phyloP scores from a whole-genome alignment of 2,888 invertebrate species.

The Morpho helenor region DNA sequence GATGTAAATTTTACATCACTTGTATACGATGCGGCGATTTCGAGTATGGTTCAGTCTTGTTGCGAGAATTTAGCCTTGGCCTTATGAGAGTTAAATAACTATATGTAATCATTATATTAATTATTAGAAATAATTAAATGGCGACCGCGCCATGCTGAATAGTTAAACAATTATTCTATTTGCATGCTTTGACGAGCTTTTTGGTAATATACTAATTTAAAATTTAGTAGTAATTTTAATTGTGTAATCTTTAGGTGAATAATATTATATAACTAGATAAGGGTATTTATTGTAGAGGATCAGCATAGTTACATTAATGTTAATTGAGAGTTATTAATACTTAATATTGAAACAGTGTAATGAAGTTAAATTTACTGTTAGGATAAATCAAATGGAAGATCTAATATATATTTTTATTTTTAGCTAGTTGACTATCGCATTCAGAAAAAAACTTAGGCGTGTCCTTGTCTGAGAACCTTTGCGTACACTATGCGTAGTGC shows the following conservation, averaged over 20 bases:
- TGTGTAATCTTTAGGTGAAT: conserved; percentile 75
- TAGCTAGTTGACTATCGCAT: conserved; percentile 76
- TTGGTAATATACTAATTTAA: conserved; percentile 78
- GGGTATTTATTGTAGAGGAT: conserved; percentile 77
- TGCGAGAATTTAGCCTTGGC: conserved; percentile 80
- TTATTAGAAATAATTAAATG: conserved; percentile 57
- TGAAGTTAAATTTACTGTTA: conserved; percentile 66
- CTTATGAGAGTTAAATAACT: conserved; percentile 77
- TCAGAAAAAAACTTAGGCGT: conserved; percentile 36
- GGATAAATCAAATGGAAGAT: conserved; percentile 68
- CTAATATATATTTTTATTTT: conserved; percentile 76
- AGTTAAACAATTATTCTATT: conserved; percentile 74
- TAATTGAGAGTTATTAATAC: conserved; percentile 68
- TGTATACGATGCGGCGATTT: conserved; percentile 59
- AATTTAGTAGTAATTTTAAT: conserved; percentile 74
- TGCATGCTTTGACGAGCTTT: conserved; percentile 80
- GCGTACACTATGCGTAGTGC: background rate
- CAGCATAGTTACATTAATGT: conserved; percentile 73
- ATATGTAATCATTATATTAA: conserved; percentile 72
- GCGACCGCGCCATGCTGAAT: conserved; percentile 69
- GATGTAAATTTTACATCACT: conserved; percentile 20
- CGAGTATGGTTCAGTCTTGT: conserved; percentile 70
- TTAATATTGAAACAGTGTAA: conserved; percentile 72
- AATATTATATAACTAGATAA: conserved; percentile 65
- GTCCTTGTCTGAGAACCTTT: background rate